Evolutionary conservation across 2,797 vertebrate species (phyloP), one percentile per base, ranked within the genome.

Genomic region (Rallus crepitans): DNA sequence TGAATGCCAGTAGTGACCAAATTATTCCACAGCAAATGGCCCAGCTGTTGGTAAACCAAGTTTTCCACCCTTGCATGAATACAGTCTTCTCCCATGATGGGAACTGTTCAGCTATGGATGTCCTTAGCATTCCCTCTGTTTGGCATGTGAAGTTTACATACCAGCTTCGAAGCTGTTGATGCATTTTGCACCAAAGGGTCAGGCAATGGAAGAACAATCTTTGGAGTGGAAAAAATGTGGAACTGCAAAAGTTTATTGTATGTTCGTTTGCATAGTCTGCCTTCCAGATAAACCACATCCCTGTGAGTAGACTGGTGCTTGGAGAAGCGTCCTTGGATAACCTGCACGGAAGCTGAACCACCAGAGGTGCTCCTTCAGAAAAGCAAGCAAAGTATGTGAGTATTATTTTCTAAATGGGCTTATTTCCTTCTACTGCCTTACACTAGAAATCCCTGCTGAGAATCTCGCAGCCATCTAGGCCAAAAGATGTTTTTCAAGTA

Each of bases 91-190:
- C 59, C 90, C 7, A 2, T 56, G 77, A 39, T 8, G 31, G 85
- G 88, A 91, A 94, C 24, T 60, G 42, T 72, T 78, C 77, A 90
- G 66, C 59, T 91, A 42, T 30, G 52, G 63, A 40, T 57, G 37
- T 71, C 75, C 87, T 90, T 55, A 63, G 56, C 63, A 53, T 83
- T 93, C 69, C 63, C n/a, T n/a, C 4, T 56, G 42, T 56, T 88
- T 77, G 93, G 82, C 91, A 91, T 64, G 82, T 90, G 82, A 87
- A 68, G 72, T 94, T 94, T 90, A 91, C 91, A 80, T 90, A 91
- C 82, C 64, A 94, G 30, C 66, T 90, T 79, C 73, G 65, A 72
- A 63, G 56, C 55, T 91, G 73, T 57, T 70, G 79, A 83, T 86
- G 72, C 15, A 6, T 90, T 95, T 86, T 94, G 42, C 65, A 95